These are phyloP conservation scores for Atractosteus spatula DNA, from an alignment of 2,113 vertebrate genomes.

Conservation along the genomic window DNA sequence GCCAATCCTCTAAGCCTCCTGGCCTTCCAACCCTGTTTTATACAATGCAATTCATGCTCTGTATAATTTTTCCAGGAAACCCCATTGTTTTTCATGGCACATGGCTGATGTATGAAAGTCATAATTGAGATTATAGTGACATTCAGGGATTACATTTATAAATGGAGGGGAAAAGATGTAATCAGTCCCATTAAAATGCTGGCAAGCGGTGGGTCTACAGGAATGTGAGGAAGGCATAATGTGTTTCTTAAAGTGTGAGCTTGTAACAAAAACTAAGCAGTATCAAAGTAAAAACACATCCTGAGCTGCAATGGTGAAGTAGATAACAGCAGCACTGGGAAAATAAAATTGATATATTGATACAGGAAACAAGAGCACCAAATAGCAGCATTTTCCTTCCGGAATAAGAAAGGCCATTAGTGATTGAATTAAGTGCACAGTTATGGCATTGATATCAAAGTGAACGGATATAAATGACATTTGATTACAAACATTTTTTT, in stretches of 20 bases:
- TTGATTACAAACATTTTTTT: neutral
- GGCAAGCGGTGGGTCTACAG: neutral
- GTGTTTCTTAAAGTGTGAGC: too few relatives aligned
- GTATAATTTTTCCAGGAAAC: neutral
- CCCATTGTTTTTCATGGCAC: slow-evolving; percentile 3
- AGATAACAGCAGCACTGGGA: slow-evolving; percentile 8
- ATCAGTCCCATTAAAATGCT: slow-evolving; percentile 3
- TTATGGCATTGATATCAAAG: slow-evolving; percentile 7
- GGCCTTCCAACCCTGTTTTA: neutral
- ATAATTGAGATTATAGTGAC: slow-evolving; percentile 3
- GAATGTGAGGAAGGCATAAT: neutral
- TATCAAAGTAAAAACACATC: neutral
- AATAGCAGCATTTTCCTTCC: neutral
- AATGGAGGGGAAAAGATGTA: slow-evolving; percentile 8
- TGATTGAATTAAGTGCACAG: slow-evolving; percentile 1
- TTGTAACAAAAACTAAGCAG: neutral
- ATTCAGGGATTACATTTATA: slow-evolving; percentile 6
- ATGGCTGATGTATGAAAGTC: neutral
- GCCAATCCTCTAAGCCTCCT: neutral
- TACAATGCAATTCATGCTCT: neutral
- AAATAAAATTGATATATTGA: slow-evolving; percentile 13
- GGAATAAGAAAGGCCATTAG: neutral
- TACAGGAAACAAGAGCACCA: neutral
- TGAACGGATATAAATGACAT: neutral
- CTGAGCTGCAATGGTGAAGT: neutral